Conservation (phyloP, 1,140 invertebrate species). For the Leptoteleia sp. region DNA sequence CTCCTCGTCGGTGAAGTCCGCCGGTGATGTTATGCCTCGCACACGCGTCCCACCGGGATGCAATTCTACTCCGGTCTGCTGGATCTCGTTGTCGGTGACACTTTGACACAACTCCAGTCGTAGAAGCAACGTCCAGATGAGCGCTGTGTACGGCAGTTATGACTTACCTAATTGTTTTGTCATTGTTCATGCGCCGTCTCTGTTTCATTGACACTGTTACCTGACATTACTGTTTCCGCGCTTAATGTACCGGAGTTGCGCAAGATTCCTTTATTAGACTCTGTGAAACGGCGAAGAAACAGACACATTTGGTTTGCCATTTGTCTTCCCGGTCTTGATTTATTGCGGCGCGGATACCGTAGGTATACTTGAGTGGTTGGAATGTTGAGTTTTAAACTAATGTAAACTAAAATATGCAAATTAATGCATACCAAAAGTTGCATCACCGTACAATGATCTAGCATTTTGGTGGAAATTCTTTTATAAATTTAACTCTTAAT, state of each 20-base stretch:
- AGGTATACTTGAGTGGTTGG: too few species aligned
- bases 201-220: slow-evolving; percentile 57
- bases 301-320: not conserved
- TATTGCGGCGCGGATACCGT: too few species aligned
- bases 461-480: too few species aligned
- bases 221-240: slow-evolving; percentile 21
- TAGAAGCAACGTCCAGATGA: slow-evolving; percentile 68
- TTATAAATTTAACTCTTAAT: too few species aligned
- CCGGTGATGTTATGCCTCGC: slow-evolving; percentile 71
- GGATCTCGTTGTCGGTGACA: slow-evolving; percentile 79
- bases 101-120: slow-evolving; percentile 77
- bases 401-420: too few species aligned
- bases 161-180: slow-evolving; percentile 80
- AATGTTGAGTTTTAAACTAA: too few species aligned
- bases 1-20: slow-evolving; percentile 65
- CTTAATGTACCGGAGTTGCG: slow-evolving; percentile 4
- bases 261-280: slow-evolving; percentile 7
- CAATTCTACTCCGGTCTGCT: slow-evolving; percentile 79
- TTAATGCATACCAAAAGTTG: too few species aligned
- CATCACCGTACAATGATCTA: too few species aligned
- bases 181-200: slow-evolving; percentile 70
- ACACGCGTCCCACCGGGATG: slow-evolving; percentile 68
- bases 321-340: slow-evolving; percentile 12
- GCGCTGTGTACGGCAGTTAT: slow-evolving; percentile 76
- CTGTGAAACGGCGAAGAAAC: slow-evolving; percentile 3